Conservation (phyloP, 2,888 invertebrate species). For the Agrotis ipsilon region DNA sequence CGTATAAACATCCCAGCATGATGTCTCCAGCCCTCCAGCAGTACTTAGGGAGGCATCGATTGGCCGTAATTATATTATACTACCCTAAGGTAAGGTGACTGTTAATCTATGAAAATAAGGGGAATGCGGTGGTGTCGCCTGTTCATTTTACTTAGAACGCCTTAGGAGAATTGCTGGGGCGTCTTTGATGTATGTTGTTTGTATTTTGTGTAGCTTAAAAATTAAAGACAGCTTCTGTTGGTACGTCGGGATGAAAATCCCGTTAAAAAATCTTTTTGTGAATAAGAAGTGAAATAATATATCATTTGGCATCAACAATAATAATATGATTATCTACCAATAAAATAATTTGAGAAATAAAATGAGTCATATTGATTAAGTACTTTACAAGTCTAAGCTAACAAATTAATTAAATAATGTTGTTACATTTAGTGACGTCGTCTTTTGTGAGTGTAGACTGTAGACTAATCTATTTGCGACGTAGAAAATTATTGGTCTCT, state of each 20-base stretch:
- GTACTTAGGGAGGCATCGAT: constrained; percentile 84
- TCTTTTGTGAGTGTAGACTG: no score
- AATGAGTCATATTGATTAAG: no score
- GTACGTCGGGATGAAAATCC: no score
- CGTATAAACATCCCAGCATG: constrained; percentile 83
- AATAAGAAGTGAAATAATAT: no score
- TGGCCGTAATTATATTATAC: constrained; percentile 86
- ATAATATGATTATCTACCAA: no score
- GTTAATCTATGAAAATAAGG: constrained; percentile 80
- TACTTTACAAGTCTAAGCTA: no score
- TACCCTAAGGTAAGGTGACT: constrained; percentile 79
- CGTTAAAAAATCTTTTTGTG: background rate
- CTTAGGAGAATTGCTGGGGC: constrained; percentile 43
- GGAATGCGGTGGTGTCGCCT: constrained; percentile 70
- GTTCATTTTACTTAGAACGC: constrained; percentile 69
- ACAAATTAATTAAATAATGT: no score
- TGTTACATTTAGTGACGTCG: no score
- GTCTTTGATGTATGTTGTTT: constrained; percentile 53
- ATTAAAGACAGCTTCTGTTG: constrained; percentile 1
- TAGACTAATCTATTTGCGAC: no score
- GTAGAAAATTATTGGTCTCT: no score
- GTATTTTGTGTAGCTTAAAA: constrained; percentile 20
- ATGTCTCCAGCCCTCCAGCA: constrained; percentile 69
- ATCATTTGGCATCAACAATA: background rate
- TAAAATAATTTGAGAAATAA: background rate